Conservation (phyloP, 1,140 invertebrate genomes). For the Procambarus virginalis region DNA sequence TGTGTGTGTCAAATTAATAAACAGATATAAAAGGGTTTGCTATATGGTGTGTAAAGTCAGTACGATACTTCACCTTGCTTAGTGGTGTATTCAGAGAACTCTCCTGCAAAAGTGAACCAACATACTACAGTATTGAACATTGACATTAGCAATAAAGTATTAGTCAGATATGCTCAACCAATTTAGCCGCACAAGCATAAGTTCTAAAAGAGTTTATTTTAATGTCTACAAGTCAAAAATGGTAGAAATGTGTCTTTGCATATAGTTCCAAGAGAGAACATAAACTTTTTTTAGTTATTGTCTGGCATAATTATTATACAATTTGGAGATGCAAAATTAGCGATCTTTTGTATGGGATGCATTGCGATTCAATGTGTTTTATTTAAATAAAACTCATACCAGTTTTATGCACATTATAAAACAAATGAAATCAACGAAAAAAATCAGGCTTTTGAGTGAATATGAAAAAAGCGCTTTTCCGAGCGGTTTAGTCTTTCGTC, state of each 20-base stretch:
- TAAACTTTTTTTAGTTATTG: not conserved
- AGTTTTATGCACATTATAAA: not conserved
- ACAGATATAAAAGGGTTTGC: conserved; percentile 30
- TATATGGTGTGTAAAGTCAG: not conserved
- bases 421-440: not conserved
- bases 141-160: not conserved
- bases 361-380: not conserved
- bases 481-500: too few species aligned
- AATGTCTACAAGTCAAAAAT: not conserved
- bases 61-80: conserved; percentile 75
- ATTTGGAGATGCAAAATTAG: not conserved
- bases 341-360: not conserved
- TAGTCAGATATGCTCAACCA: not conserved
- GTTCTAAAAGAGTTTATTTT: not conserved
- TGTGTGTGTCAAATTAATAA: not conserved
- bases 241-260: not conserved
- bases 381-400: not conserved
- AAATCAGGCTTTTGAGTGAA: not conserved
- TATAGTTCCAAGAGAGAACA: not conserved
- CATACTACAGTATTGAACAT: conserved; percentile 38
- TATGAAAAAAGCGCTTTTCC: not conserved
- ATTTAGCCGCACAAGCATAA: not conserved
- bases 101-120: conserved; percentile 48
- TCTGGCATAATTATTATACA: not conserved
- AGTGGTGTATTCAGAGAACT: conserved; percentile 73